Evolutionary conservation across 2,888 invertebrate species (phyloP).

Genomic region (Eurois occulta): DNA sequence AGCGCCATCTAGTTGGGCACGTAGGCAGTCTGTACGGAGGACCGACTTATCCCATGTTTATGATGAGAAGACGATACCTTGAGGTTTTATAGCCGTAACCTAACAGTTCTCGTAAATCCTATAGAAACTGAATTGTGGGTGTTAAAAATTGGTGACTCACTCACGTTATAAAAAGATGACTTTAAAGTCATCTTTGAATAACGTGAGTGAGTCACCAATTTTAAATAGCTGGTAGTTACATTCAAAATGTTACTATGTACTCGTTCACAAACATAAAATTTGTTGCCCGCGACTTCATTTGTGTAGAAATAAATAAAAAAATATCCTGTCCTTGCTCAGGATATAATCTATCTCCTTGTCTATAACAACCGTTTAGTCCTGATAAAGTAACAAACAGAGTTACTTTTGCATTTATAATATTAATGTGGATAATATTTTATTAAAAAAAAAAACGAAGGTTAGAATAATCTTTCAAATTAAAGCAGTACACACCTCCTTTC

Average conservation of each 20-base stretch:
- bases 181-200: slow-evolving; percentile 15
- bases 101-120: slow-evolving; percentile 36
- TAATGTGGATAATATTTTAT: neutral
- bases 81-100: slow-evolving; percentile 24
- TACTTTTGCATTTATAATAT: neutral
- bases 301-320: neutral
- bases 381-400: neutral
- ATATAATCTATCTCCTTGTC: too few species aligned
- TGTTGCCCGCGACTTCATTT: neutral
- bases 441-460: slow-evolving; percentile 13
- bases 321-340: too few species aligned
- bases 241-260: neutral
- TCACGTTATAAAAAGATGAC: too few species aligned
- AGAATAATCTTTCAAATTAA: slow-evolving; percentile 40
- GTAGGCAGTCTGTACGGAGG: slow-evolving; percentile 33
- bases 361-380: too few species aligned
- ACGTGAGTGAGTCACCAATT: neutral
- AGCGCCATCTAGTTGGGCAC: slow-evolving; percentile 60
- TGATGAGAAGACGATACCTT: slow-evolving; percentile 41
- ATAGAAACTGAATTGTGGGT: slow-evolving; percentile 23
- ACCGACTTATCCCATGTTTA: slow-evolving; percentile 52
- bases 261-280: neutral
- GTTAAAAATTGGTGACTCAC: too few species aligned
- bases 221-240: neutral
- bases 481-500: slow-evolving; percentile 40